A percentile compares a stretch with the other conserved stretches of the same genome.
These are phyloP conservation scores for Pica pica DNA, from an alignment of 2,113 vertebrate species.

Conservation along the genomic window DNA sequence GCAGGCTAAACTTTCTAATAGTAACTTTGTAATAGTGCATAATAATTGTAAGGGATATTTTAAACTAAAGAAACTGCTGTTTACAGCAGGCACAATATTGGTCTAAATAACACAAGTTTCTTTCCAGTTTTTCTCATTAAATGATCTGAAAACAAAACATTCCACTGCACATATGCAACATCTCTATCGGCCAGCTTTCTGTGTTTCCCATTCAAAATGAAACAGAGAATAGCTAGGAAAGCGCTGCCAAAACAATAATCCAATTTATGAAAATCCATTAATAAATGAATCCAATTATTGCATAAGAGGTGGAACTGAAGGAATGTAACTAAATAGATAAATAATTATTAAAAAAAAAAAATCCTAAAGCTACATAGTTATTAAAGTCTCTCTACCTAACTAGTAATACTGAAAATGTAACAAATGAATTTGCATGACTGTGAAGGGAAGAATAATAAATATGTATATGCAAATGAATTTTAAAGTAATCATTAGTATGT, in stretches of 20 bases:
- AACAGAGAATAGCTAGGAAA: neutral
- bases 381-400: neutral
- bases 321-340: neutral
- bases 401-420: neutral
- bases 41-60: neutral
- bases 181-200: neutral
- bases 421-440: neutral
- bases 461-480: fast-evolving
- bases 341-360: neutral
- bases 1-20: neutral
- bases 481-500: neutral
- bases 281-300: neutral
- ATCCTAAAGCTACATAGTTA: neutral
- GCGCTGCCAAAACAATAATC: neutral
- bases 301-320: neutral
- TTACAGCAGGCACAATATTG: neutral
- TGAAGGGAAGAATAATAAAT: neutral
- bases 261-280: neutral
- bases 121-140: neutral
- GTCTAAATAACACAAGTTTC: neutral
- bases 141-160: neutral
- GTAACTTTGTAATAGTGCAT: neutral
- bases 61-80: neutral
- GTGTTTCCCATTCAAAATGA: neutral
- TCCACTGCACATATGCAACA: neutral